Percentiles rank a stretch among this genome's conserved stretches.
phyloP scores from a whole-genome alignment of 2,113 vertebrate species.

The Baryphthengus martii region DNA sequence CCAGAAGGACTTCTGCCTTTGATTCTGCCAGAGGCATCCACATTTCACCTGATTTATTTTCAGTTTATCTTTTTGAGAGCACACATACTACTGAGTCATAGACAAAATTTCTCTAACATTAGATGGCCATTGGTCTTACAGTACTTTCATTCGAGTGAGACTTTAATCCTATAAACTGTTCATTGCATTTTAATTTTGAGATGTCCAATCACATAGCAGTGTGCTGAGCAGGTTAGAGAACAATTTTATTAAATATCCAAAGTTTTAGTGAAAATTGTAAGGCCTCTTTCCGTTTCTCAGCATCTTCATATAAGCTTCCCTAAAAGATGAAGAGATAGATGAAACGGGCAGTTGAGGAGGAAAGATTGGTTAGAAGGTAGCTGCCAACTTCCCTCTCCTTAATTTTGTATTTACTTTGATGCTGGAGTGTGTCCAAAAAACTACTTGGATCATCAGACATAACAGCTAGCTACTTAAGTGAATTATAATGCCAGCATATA shows the following conservation, averaged over 20 bases:
- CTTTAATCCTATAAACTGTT: background rate
- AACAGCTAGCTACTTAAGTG: constrained; percentile 16
- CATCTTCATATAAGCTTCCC: background rate
- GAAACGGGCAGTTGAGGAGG: background rate
- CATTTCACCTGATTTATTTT: background rate
- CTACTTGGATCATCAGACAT: constrained; percentile 40
- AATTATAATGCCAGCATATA: background rate
- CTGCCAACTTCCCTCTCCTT: constrained; percentile 24
- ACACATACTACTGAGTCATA: background rate
- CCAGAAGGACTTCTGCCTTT: background rate
- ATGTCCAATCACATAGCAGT: background rate
- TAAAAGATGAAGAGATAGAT: constrained; percentile 14
- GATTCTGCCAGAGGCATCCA: background rate
- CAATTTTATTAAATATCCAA: background rate
- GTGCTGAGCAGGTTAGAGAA: background rate
- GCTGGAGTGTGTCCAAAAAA: constrained; percentile 6
- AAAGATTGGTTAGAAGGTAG: constrained; percentile 41
- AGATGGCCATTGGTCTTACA: background rate
- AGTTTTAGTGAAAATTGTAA: constrained; percentile 8
- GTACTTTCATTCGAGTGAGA: background rate
- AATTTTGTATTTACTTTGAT: constrained; percentile 21
- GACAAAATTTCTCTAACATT: background rate
- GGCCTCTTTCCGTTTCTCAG: background rate
- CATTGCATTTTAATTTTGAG: background rate
- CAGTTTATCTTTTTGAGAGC: background rate